Percentiles rank a stretch among this genome's conserved stretches.
These are phyloP conservation scores for Tapirus terrestris DNA, from an alignment of 2,113 vertebrate species.

Conservation along the genomic window DNA sequence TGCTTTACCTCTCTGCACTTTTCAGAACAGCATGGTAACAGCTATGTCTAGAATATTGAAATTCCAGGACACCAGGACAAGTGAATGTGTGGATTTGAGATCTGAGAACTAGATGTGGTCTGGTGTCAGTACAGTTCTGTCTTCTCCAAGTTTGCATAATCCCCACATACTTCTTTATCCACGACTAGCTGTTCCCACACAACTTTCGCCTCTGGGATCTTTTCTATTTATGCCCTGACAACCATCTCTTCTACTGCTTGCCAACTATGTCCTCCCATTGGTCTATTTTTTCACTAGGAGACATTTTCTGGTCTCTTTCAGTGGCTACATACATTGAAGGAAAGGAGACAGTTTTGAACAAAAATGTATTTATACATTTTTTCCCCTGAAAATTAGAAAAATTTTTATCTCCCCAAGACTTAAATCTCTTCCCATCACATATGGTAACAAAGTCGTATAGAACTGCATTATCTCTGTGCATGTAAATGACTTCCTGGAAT, in stretches of 20 bases:
- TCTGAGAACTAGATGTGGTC: not conserved
- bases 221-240: conserved; percentile 27
- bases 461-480: not conserved
- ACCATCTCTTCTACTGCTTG: not conserved
- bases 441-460: not conserved
- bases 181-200: not conserved
- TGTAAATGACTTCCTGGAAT: not conserved
- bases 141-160: not conserved
- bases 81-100: not conserved
- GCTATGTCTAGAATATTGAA: not conserved
- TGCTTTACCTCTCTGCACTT: not conserved
- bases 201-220: not conserved
- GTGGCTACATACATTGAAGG: not conserved
- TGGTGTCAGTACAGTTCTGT: not conserved
- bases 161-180: not conserved
- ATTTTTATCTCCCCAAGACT: not conserved
- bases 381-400: not conserved
- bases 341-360: conserved; percentile 31
- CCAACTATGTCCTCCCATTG: not conserved
- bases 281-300: not conserved
- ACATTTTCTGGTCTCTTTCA: conserved; percentile 38
- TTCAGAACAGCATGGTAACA: not conserved
- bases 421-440: not conserved
- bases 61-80: not conserved
- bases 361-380: not conserved